These are phyloP conservation scores for Arizona elegans DNA, from an alignment of 2,113 vertebrate genomes.

Conservation along the genomic window DNA sequence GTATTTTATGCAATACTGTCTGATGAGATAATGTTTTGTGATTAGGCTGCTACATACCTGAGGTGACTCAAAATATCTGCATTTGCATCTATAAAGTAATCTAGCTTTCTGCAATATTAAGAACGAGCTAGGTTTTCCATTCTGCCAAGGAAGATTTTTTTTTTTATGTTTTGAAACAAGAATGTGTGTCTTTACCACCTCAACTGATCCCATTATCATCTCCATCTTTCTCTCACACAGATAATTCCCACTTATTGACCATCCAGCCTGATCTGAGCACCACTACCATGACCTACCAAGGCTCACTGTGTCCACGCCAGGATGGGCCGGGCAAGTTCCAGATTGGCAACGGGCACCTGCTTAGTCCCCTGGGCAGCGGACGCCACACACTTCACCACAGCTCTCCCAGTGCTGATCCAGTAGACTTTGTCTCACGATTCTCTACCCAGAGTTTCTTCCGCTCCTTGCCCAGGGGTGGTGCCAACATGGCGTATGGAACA, in stretches of 20 bases:
- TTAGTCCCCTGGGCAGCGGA: constrained; percentile 87
- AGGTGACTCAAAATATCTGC: constrained; percentile 24
- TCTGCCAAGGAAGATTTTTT: background rate
- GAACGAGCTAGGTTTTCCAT: background rate
- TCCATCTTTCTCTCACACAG: constrained; percentile 69
- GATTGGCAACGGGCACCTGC: constrained; percentile 88
- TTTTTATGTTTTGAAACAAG: background rate
- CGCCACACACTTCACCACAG: constrained; percentile 92
- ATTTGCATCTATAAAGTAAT: constrained; percentile 29
- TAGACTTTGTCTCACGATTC: constrained; percentile 87
- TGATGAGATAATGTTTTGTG: constrained; percentile 37
- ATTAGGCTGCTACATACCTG: constrained; percentile 25
- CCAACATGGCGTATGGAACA: constrained; percentile 93
- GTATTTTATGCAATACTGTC: constrained; percentile 23
- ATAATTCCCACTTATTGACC: constrained; percentile 94
- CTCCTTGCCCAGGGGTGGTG: constrained; percentile 85
- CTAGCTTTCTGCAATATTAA: background rate
- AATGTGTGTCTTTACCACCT: background rate
- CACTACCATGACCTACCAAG: constrained; percentile 94
- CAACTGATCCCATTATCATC: background rate
- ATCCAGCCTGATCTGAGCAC: constrained; percentile 98
- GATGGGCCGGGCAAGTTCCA: constrained; percentile 86
- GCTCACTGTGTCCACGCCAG: constrained; percentile 88
- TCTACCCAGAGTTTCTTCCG: constrained; percentile 93
- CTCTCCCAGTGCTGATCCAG: constrained; percentile 78